These are phyloP conservation scores for Drosophila subobscura DNA, from an alignment of 1,140 invertebrate genomes.

Conservation along the genomic window DNA sequence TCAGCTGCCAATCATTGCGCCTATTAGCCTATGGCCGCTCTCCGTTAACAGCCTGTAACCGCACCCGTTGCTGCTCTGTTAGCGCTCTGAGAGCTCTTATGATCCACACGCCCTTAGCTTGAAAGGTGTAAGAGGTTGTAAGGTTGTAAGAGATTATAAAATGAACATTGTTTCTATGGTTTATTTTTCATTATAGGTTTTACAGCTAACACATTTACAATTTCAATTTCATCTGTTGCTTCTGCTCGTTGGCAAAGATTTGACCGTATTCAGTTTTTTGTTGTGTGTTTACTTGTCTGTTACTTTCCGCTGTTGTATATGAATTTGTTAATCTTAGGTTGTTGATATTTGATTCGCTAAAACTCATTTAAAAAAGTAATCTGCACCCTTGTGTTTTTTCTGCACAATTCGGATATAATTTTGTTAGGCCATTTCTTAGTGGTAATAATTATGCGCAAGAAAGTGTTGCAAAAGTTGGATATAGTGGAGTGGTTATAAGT, in stretches of 20 bases:
- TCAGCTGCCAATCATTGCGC: too few relatives aligned
- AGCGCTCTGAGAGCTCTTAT: too few relatives aligned
- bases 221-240: slow-evolving; percentile 13
- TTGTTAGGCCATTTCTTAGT: slow-evolving; percentile 52
- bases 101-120: too few relatives aligned
- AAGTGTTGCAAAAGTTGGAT: slow-evolving; percentile 54
- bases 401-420: slow-evolving; percentile 34
- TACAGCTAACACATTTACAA: slow-evolving; percentile 61
- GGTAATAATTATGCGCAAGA: slow-evolving; percentile 47
- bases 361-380: slow-evolving; percentile 74
- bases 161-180: slow-evolving; percentile 59
- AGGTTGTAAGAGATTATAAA: background rate
- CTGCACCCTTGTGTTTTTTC: slow-evolving; percentile 48
- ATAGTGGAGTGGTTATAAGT: slow-evolving; percentile 51
- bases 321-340: slow-evolving; percentile 70
- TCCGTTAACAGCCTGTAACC: too few relatives aligned
- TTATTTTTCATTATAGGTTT: slow-evolving; percentile 69
- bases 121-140: too few relatives aligned
- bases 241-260: slow-evolving; percentile 20
- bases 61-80: too few relatives aligned
- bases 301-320: slow-evolving; percentile 47
- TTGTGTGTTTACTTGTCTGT: slow-evolving; percentile 30
- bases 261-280: slow-evolving; percentile 11
- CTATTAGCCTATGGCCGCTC: too few relatives aligned
- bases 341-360: slow-evolving; percentile 72